Evolutionary conservation across 2,888 invertebrate genomes (phyloP).

Genomic region (Buathra laborator): DNA sequence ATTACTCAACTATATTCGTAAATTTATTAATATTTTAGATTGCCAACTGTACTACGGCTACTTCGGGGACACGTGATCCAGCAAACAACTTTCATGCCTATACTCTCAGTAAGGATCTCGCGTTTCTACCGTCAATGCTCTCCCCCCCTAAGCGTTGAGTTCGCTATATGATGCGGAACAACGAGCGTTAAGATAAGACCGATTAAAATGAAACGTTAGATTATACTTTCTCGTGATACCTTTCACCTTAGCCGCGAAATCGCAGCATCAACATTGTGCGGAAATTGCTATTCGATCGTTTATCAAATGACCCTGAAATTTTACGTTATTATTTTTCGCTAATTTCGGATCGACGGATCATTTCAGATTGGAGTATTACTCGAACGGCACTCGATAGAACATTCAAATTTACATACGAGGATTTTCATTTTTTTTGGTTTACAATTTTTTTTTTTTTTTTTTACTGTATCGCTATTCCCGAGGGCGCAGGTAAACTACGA

Average conservation of each 20-base stretch:
- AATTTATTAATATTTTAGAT: constrained; percentile 9
- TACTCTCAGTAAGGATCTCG: constrained; percentile 18
- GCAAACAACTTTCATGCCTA: constrained; percentile 51
- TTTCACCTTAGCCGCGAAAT: constrained; percentile 55
- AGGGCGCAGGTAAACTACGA: no score
- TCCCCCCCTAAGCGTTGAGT: background rate
- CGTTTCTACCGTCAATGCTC: constrained; percentile 21
- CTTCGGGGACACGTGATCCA: background rate
- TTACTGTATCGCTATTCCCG: no score
- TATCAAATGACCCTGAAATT: constrained; percentile 32
- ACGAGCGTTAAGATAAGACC: constrained; percentile 53
- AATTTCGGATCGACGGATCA: no score
- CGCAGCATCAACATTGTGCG: constrained; percentile 6
- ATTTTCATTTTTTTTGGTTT: no score
- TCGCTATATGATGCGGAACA: constrained; percentile 54
- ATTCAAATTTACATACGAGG: no score
- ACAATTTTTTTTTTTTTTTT: no score
- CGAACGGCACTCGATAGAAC: no score
- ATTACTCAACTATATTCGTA: background rate
- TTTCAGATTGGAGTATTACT: no score
- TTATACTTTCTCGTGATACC: constrained; percentile 64
- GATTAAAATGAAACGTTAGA: constrained; percentile 58
- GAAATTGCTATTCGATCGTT: background rate
- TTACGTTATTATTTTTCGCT: background rate
- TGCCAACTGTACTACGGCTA: background rate